Conservation (phyloP, 2,888 invertebrate genomes). For the Bruchidius siliquastri region DNA sequence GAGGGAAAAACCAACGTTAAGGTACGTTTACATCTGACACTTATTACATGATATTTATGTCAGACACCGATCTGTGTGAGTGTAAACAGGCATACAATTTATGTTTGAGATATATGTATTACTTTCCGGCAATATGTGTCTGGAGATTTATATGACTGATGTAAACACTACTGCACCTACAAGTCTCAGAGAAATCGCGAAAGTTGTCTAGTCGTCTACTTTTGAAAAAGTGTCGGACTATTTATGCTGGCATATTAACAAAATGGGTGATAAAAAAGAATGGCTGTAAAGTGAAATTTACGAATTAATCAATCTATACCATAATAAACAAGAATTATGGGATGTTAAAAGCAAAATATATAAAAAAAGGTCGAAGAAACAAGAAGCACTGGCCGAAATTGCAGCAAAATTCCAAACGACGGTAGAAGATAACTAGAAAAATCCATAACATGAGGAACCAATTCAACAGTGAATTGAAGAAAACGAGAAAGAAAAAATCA, state of each 20-base stretch:
- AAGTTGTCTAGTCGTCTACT: no score
- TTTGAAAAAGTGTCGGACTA: no score
- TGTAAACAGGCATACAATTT: no score
- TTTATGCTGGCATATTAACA: neutral
- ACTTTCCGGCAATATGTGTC: no score
- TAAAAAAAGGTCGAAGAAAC: conserved; percentile 8
- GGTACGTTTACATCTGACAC: neutral
- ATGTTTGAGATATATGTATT: no score
- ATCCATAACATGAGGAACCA: no score
- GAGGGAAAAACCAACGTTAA: no score
- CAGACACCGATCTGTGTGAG: neutral
- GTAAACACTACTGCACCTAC: no score
- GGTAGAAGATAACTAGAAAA: neutral
- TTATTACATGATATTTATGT: neutral
- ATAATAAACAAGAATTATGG: conserved; percentile 19
- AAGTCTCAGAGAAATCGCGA: no score
- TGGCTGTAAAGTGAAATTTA: conserved; percentile 13
- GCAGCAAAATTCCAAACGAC: neutral
- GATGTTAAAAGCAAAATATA: conserved; percentile 33
- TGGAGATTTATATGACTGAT: no score
- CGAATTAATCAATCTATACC: conserved; percentile 14
- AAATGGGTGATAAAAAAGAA: conserved; percentile 8
- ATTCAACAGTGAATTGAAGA: neutral
- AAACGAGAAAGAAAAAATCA: no score
- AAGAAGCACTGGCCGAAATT: neutral